Percentiles rank a stretch among this genome's conserved stretches.
These are phyloP conservation scores for Quadroppia sp. DNA, from an alignment of 2,888 invertebrate genomes.

Conservation along the genomic window DNA sequence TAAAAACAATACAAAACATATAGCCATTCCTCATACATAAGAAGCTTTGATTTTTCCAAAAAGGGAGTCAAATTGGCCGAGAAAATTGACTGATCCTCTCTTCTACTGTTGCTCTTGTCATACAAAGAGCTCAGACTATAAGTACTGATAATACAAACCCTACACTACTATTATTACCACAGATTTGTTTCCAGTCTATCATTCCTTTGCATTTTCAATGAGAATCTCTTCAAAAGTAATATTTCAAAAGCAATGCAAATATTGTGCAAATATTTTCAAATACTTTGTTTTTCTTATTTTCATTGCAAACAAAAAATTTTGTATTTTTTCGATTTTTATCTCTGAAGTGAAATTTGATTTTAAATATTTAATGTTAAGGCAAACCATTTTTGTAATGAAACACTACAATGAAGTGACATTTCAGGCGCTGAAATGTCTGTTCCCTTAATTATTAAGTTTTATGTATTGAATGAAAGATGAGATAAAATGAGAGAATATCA, in stretches of 20 bases:
- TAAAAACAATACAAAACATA: neutral
- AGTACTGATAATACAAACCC: neutral
- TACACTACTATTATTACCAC: slow-evolving; percentile 1
- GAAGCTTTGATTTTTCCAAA: neutral
- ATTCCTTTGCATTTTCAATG: neutral
- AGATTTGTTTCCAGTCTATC: slow-evolving; percentile 15
- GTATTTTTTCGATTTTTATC: neutral
- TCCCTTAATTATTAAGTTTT: too few species aligned
- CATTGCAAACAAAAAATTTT: neutral
- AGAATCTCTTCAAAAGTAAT: neutral
- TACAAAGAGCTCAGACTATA: neutral
- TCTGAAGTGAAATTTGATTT: neutral
- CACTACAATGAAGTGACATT: neutral
- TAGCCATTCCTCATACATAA: neutral
- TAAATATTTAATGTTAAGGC: neutral
- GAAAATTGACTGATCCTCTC: slow-evolving; percentile 8
- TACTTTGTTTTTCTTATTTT: too few species aligned
- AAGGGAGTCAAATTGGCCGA: slow-evolving; percentile 29
- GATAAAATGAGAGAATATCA: neutral
- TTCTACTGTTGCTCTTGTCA: neutral
- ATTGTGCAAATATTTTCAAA: neutral
- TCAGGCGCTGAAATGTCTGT: neutral
- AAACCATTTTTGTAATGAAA: slow-evolving; percentile 2
- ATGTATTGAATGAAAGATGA: neutral
- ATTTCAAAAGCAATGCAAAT: neutral